Percentiles rank a stretch among this genome's conserved stretches.
Conservation (phyloP, 2,113 vertebrate species). For the Mesembrinibis cayennensis region DNA sequence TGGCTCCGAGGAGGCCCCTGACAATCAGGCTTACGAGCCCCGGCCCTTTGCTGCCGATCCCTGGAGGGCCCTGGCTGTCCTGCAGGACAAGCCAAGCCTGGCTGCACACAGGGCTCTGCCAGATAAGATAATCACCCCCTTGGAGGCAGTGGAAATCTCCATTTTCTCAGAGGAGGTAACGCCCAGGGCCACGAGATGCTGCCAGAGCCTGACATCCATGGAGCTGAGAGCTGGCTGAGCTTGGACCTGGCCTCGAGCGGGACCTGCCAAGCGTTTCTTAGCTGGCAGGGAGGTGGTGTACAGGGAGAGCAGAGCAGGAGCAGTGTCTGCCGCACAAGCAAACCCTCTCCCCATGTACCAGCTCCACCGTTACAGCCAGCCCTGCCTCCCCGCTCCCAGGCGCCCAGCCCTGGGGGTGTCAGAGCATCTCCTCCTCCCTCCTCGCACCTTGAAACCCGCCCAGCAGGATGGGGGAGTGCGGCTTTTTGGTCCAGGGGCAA, state of each 20-base stretch:
- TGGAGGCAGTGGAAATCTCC: background rate
- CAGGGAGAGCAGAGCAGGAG: background rate
- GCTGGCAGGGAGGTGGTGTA: background rate
- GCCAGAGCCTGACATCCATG: background rate
- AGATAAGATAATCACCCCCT: background rate
- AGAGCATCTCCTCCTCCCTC: background rate
- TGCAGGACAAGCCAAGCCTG: background rate
- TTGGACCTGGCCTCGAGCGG: background rate
- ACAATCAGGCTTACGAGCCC: fast-evolving
- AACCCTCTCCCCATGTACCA: background rate
- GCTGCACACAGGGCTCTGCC: background rate
- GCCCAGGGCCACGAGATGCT: background rate
- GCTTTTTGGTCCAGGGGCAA: fast-evolving
- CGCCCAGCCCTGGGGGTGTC: background rate
- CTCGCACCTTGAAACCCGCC: background rate
- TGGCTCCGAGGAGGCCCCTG: background rate
- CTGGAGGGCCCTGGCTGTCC: background rate
- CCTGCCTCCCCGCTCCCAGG: background rate
- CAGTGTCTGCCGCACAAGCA: background rate
- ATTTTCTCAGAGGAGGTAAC: background rate
- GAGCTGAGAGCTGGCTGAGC: background rate
- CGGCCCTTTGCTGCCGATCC: background rate
- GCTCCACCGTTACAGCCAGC: background rate
- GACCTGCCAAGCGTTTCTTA: background rate
- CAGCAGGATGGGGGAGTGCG: fast-evolving